Conservation (phyloP, 2,888 invertebrate species). For the Ophonus ardosiacus region DNA sequence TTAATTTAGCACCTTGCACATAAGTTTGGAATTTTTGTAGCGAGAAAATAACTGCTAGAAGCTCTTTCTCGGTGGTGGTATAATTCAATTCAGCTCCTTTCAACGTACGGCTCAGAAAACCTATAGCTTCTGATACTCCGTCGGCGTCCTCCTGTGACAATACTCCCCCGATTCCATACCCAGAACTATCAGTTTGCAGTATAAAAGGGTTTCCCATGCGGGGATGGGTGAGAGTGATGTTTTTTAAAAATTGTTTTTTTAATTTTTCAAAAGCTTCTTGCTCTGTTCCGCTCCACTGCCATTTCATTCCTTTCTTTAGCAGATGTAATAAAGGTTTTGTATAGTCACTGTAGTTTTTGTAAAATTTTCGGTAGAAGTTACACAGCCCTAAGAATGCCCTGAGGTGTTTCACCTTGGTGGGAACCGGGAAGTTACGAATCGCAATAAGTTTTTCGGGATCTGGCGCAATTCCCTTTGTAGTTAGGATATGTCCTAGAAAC, state of each 20-base stretch:
- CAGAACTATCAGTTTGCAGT: constrained; percentile 62
- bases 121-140: constrained; percentile 13
- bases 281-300: constrained; percentile 59
- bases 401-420: constrained; percentile 67
- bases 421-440: constrained; percentile 68
- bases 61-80: constrained; percentile 68
- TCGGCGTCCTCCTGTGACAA: constrained; percentile 43
- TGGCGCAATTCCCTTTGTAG: constrained; percentile 51
- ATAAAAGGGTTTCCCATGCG: constrained; percentile 24
- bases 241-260: constrained; percentile 57
- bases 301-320: constrained; percentile 62
- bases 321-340: constrained; percentile 62
- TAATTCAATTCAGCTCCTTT: constrained; percentile 19
- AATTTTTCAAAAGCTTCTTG: constrained; percentile 46
- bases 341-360: constrained; percentile 59
- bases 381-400: constrained; percentile 65
- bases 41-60: constrained; percentile 67
- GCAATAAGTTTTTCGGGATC: constrained; percentile 66
- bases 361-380: constrained; percentile 63
- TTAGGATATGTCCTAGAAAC: constrained; percentile 60
- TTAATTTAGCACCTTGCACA: constrained; percentile 66
- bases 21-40: constrained; percentile 68
- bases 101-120: constrained; percentile 48
- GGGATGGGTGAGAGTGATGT: constrained; percentile 51
- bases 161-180: constrained; percentile 57